phyloP scores from a whole-genome alignment of 2,113 vertebrate species.

The Cinclus cinclus region DNA sequence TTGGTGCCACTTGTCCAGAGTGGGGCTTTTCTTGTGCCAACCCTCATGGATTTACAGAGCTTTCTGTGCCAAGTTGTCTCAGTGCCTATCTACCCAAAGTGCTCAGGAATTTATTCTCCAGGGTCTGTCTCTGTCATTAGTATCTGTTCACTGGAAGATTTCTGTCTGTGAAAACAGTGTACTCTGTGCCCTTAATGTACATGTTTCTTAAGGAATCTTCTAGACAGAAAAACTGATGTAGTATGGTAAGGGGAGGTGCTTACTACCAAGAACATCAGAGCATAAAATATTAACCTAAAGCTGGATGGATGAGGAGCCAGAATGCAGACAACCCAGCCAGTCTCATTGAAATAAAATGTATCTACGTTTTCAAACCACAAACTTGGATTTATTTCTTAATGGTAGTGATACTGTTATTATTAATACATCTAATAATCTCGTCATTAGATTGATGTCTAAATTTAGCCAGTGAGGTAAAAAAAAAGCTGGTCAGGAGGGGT shows the following conservation, averaged over 20 bases:
- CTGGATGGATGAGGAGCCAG: background rate
- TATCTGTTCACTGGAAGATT: background rate
- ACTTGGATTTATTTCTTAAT: background rate
- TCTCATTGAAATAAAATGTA: background rate
- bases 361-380: background rate
- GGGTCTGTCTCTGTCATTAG: background rate
- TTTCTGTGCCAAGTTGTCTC: background rate
- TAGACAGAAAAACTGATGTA: background rate
- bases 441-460: background rate
- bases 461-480: background rate
- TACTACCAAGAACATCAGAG: constrained; percentile 14
- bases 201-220: background rate
- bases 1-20: background rate
- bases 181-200: background rate
- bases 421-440: background rate
- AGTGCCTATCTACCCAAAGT: background rate
- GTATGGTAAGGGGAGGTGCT: background rate
- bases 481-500: background rate
- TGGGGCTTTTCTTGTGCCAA: background rate
- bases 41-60: background rate
- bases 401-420: background rate
- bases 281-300: constrained; percentile 8
- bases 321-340: background rate
- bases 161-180: background rate
- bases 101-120: background rate